Evolutionary conservation across 2,888 invertebrate species (phyloP), one percentile per base, ranked within the genome.

Genomic region (Drosophila robusta): DNA sequence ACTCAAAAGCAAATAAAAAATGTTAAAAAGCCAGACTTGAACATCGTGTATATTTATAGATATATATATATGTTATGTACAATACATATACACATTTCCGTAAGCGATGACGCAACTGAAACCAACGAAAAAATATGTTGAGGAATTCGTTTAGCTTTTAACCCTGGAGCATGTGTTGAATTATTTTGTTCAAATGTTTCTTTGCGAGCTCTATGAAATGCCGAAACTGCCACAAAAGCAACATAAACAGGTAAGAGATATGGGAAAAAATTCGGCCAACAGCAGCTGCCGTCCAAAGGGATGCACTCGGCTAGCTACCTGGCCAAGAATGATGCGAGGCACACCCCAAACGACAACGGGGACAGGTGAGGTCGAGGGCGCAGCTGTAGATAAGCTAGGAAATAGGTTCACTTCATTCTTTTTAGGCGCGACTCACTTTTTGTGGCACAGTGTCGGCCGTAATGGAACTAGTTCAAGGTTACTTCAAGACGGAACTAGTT

Each of bases 71-170:
- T 14, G 54, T n/a, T 50, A 42, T 16, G 26, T 58, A 24, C 45
- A 18, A 41, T 64, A 32, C 51, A 55, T 57, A 56, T 61, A 32
- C 44, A 50, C 57, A 65, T 87, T 80, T 89, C 85, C 74, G 81
- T 65, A 45, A 38, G 58, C 68, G 85, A 89, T 82, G 82, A 82
- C 89, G 82, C 85, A 87, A 80, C 58, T 46, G 16, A 46, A 60
- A 65, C 61, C 76, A 87, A 80, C 67, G 65, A 34, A 12, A 34
- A 36, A 61, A 77, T 62, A 56, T 67, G 68, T 80, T 77, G 67
- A 67, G 85, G 75, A 80, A 87, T 82, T 84, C 56, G 52, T 67
- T 65, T 55, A 64, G 55, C 45, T 62, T 66, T 57, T 70, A 60
- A 63, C 42, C 38, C 45, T 11, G 49, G 44, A 46, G 68, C 60